Conservation (phyloP, 2,113 vertebrate species). For the Phrynosoma platyrhinos region DNA sequence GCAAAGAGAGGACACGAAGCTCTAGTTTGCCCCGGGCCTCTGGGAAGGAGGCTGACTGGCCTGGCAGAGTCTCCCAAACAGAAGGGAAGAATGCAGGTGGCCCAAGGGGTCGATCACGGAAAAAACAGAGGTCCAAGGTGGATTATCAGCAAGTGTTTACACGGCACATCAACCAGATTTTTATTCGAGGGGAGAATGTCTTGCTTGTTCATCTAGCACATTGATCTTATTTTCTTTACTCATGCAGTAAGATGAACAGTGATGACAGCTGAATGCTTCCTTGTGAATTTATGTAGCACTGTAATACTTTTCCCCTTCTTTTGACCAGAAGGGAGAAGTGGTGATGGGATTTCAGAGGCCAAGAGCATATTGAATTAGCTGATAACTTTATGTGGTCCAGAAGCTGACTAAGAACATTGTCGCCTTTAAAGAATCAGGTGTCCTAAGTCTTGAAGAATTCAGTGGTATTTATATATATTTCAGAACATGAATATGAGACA, state of each 20-base stretch:
- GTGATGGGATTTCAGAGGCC: constrained; percentile 23
- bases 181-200: constrained; percentile 95
- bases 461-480: background rate
- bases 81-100: constrained; percentile 66
- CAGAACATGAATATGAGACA: constrained; percentile 27
- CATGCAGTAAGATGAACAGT: constrained; percentile 73
- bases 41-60: constrained; percentile 73
- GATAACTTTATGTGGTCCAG: constrained; percentile 28
- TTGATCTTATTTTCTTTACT: constrained; percentile 67
- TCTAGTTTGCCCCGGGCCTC: constrained; percentile 63
- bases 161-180: constrained; percentile 95
- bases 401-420: background rate
- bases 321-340: constrained; percentile 7
- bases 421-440: constrained; percentile 17
- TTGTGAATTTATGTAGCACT: constrained; percentile 45
- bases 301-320: constrained; percentile 40
- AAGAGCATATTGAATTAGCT: constrained; percentile 46
- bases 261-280: constrained; percentile 57
- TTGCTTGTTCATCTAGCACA: constrained; percentile 89
- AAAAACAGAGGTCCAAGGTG: constrained; percentile 77
- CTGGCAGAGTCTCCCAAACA: constrained; percentile 70
- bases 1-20: constrained; percentile 66
- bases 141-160: constrained; percentile 90
- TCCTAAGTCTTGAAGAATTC: background rate
- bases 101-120: constrained; percentile 65